phyloP scores from a whole-genome alignment of 2,888 invertebrate species.

The Tolmerus cingulatus region DNA sequence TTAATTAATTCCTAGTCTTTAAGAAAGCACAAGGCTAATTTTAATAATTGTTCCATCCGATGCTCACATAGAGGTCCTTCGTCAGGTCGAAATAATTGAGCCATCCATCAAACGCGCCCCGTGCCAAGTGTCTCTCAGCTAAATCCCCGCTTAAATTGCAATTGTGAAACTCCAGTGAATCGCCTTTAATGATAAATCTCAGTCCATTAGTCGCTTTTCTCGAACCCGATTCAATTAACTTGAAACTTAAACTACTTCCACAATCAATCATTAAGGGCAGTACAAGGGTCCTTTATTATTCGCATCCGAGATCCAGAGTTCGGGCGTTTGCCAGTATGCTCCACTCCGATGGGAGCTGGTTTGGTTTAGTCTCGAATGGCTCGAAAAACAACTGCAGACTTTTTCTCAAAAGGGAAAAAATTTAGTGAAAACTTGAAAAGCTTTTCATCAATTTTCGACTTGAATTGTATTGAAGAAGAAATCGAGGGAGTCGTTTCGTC shows the following conservation, averaged over 20 bases:
- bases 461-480: constrained; percentile 23
- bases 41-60: background rate
- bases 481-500: background rate
- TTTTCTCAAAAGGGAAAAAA: background rate
- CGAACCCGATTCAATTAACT: constrained; percentile 29
- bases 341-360: background rate
- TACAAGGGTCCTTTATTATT: constrained; percentile 29
- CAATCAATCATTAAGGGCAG: constrained; percentile 33
- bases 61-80: background rate
- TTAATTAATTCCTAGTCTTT: background rate
- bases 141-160: background rate
- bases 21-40: background rate
- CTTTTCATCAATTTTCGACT: constrained; percentile 28
- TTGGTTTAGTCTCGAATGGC: background rate
- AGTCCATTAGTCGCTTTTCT: constrained; percentile 24
- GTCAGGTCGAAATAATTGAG: background rate
- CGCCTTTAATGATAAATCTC: background rate
- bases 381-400: background rate
- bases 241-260: constrained; percentile 26
- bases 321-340: background rate
- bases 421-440: constrained; percentile 19
- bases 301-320: background rate
- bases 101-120: background rate
- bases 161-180: background rate
- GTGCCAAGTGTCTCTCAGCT: background rate